A percentile compares a stretch with the other conserved stretches of the same genome.
Conservation (phyloP, 2,888 invertebrate species). For the Baronia brevicornis region DNA sequence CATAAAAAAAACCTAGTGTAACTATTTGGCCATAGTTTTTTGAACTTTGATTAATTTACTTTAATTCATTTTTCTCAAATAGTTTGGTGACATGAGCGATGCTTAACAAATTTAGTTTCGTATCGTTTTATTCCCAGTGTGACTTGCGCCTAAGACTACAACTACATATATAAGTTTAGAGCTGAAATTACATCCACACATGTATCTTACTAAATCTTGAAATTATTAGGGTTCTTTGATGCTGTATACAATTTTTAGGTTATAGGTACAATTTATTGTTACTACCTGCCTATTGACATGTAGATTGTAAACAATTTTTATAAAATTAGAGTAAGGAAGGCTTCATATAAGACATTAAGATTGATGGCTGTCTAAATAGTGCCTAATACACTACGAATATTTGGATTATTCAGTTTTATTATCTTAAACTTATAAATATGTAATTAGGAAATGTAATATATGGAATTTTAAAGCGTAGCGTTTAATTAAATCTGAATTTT, state of each 20-base stretch:
- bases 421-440: slow-evolving; percentile 58
- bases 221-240: slow-evolving; percentile 29
- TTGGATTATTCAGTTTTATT: slow-evolving; percentile 72
- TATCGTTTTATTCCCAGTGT: too few species aligned
- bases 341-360: slow-evolving; percentile 71
- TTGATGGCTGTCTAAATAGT: slow-evolving; percentile 76
- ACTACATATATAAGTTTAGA: slow-evolving; percentile 1
- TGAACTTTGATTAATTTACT: too few species aligned
- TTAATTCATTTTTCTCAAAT: too few species aligned
- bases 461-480: slow-evolving; percentile 47
- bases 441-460: slow-evolving; percentile 51
- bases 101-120: too few species aligned
- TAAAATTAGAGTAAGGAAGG: slow-evolving; percentile 58
- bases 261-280: slow-evolving; percentile 57
- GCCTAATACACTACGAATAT: slow-evolving; percentile 75
- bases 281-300: slow-evolving; percentile 72
- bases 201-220: slow-evolving; percentile 16
- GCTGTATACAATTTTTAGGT: slow-evolving; percentile 46
- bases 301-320: slow-evolving; percentile 62
- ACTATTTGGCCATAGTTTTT: too few species aligned
- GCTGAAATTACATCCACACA: neutral
- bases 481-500: slow-evolving; percentile 43
- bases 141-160: too few species aligned
- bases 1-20: too few species aligned
- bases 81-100: too few species aligned